Evolutionary conservation across 2,113 vertebrate genomes (phyloP).

Genomic region (Cebus imitator): DNA sequence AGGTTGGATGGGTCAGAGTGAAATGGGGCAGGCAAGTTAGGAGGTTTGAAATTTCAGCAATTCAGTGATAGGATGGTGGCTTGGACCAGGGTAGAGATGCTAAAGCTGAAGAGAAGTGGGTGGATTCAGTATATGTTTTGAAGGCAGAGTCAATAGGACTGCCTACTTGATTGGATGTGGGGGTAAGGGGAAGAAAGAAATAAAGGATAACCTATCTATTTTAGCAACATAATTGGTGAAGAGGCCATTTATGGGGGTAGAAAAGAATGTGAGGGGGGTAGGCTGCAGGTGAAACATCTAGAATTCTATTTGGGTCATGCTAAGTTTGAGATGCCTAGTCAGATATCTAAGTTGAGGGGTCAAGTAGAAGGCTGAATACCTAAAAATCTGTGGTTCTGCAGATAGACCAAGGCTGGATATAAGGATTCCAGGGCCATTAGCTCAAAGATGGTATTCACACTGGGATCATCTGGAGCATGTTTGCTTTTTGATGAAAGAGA

Average conservation of each 20-base stretch:
- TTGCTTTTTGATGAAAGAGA: background rate
- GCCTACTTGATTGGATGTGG: background rate
- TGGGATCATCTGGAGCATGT: background rate
- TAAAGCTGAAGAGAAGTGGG: background rate
- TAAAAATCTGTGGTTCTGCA: background rate
- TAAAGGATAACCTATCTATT: background rate
- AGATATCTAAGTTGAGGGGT: background rate
- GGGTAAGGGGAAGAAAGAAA: background rate
- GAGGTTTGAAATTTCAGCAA: background rate
- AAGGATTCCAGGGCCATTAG: background rate
- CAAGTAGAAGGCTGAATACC: background rate
- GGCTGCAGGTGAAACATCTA: background rate
- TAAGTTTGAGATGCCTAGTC: background rate
- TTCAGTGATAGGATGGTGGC: background rate
- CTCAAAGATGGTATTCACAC: background rate
- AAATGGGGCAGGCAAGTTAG: background rate
- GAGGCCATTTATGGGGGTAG: background rate
- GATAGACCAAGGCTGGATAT: background rate
- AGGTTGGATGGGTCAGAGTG: background rate
- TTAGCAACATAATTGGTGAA: background rate
- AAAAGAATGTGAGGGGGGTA: background rate
- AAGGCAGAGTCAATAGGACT: background rate
- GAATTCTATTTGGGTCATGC: background rate
- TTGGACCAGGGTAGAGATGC: background rate
- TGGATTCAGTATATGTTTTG: background rate